Evolutionary conservation across 2,888 invertebrate species (phyloP), one percentile per base, ranked within the genome.

Genomic region (Parnassius orleans): DNA sequence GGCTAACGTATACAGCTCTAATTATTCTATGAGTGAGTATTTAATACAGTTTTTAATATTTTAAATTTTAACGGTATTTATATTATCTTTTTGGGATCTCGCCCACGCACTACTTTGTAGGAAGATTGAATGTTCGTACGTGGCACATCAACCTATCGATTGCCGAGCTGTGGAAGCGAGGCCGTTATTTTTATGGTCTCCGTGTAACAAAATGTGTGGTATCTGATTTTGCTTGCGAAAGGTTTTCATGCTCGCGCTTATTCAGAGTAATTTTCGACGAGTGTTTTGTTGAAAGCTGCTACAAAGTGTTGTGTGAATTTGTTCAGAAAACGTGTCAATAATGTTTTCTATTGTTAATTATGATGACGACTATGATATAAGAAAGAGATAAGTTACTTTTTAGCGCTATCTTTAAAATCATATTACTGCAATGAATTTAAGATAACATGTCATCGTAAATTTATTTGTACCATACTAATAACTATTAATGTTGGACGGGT

Each of bases 1-100:
- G 87, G 83, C 79, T 79, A 84, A 86, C 84, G 77, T 79, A 78
- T 79, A 76, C 81, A 79, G 81, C 82, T 33, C 33, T 84, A 87
- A 86, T 87, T 58, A 14, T 9, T 57, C 11, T 61, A 52, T 56
- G 50, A 52, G 43, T 41, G 12, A 50, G 48, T 86, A 86, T 82
- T 82, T 78, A 80, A 77, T 76, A 76, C 77, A 71, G 65, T 65
- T 64, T 71, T 70, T 33, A 33, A 7, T 33, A 33, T 71, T 71
- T 69, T 75, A 71, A 69, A 79, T 78, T 70, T 33, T 77, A 76
- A 72, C 74, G 79, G 44, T 54, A 44, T 74, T 73, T 79, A 73
- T 74, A 72, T 33, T 79, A 77, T 81, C 78, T 78, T 76, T 78
- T 52, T 59, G 77, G 72, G 77, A 79, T 77, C 75, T 75, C 52